Conservation (phyloP, 1,140 invertebrate species). For the Meteorus sp. region DNA sequence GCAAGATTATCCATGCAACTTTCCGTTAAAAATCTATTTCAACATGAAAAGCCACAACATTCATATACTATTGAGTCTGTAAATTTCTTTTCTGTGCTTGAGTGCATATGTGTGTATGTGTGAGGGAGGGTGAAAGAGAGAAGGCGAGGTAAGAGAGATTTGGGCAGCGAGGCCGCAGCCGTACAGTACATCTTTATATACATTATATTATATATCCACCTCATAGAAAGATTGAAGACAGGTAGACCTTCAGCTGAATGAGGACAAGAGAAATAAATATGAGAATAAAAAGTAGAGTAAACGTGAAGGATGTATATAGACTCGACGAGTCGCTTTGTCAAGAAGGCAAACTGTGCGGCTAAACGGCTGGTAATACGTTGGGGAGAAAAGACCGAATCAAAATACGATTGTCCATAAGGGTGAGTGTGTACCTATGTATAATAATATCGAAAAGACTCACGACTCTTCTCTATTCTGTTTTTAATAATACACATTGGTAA, state of each 20-base stretch:
- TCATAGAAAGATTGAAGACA: too few relatives aligned
- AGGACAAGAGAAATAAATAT: not conserved
- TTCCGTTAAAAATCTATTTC: slow-evolving; percentile 34
- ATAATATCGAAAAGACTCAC: slow-evolving; percentile 1
- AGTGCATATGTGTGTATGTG: too few relatives aligned
- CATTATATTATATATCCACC: too few relatives aligned
- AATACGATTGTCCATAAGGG: slow-evolving; percentile 47
- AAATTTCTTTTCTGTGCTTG: not conserved
- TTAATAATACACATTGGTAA: too few relatives aligned
- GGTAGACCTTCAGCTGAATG: not conserved
- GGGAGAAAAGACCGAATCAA: slow-evolving; percentile 47
- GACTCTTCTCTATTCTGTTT: slow-evolving; percentile 8
- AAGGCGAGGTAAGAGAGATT: too few relatives aligned
- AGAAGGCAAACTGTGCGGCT: slow-evolving; percentile 53
- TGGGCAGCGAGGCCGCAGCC: too few relatives aligned
- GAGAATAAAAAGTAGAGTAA: not conserved
- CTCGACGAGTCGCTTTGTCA: slow-evolving; percentile 54
- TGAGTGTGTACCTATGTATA: slow-evolving; percentile 5
- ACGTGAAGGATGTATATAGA: slow-evolving; percentile 32
- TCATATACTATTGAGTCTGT: not conserved
- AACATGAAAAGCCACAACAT: slow-evolving; percentile 12
- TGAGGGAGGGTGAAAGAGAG: too few relatives aligned
- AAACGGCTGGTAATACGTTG: slow-evolving; percentile 51
- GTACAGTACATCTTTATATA: too few relatives aligned
- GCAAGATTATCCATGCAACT: slow-evolving; percentile 55